phyloP scores from a whole-genome alignment of 2,113 vertebrate genomes.

The Grantiella picta region DNA sequence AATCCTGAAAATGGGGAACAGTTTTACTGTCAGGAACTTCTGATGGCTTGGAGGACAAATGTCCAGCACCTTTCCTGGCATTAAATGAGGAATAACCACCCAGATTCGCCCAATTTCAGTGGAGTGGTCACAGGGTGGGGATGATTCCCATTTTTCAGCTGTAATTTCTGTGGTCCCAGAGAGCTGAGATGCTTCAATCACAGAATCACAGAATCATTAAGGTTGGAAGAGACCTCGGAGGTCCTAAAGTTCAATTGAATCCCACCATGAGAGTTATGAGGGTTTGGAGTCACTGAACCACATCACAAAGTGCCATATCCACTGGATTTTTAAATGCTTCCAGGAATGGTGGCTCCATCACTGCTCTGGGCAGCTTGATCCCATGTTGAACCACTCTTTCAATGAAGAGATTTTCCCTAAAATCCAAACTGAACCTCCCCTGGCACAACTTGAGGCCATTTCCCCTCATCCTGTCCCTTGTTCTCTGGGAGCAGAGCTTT shows the following conservation, averaged over 20 bases:
- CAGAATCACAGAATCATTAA: neutral
- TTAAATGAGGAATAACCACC: neutral
- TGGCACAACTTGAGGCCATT: rapidly evolving
- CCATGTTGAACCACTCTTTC: neutral
- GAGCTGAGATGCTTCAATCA: neutral
- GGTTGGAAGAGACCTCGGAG: neutral
- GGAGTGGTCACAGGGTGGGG: rapidly evolving
- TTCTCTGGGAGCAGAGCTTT: neutral
- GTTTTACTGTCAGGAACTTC: neutral
- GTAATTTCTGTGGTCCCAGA: neutral
- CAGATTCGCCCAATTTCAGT: neutral
- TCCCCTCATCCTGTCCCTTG: neutral
- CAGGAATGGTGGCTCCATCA: neutral
- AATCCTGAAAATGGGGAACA: rapidly evolving
- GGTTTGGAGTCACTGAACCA: neutral
- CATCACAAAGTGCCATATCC: neutral
- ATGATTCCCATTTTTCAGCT: neutral
- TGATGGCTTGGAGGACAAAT: neutral
- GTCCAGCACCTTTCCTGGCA: neutral
- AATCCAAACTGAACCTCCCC: neutral
- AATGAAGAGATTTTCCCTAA: neutral
- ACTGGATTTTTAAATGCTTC: neutral
- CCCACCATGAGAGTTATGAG: neutral
- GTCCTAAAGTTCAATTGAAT: neutral
- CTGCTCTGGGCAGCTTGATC: neutral